Conservation (phyloP, 2,888 invertebrate species). For the Troides aeacus region DNA sequence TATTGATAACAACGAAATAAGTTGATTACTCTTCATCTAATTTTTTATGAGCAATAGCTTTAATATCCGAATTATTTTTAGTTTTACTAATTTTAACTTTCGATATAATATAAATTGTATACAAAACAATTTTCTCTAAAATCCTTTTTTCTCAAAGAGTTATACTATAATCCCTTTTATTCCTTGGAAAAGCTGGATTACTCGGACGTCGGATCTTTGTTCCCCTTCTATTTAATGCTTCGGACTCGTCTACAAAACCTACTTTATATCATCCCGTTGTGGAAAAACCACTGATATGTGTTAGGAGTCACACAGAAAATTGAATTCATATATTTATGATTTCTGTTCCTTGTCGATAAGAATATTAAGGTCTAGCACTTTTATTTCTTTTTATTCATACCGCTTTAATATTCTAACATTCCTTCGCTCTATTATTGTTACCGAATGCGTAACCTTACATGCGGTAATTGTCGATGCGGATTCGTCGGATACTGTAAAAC, state of each 20-base stretch:
- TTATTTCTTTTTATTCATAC: no score
- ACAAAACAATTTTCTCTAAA: background rate
- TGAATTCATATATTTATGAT: slow-evolving; percentile 46
- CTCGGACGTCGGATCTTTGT: slow-evolving; percentile 33
- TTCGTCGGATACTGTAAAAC: no score
- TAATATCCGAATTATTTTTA: no score
- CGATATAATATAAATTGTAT: background rate
- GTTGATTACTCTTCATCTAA: no score
- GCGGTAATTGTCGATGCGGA: no score
- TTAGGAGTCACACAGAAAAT: slow-evolving; percentile 40
- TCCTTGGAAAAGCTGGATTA: slow-evolving; percentile 37
- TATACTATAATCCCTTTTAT: slow-evolving; percentile 31
- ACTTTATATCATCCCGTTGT: slow-evolving; percentile 43
- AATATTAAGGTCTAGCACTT: background rate
- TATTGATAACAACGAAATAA: no score
- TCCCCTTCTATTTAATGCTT: slow-evolving; percentile 45
- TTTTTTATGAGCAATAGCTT: no score
- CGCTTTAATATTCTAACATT: no score
- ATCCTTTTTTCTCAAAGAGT: slow-evolving; percentile 22
- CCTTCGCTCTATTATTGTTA: no score
- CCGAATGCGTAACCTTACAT: no score
- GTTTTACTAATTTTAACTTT: background rate
- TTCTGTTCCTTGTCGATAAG: slow-evolving; percentile 33
- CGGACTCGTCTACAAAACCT: slow-evolving; percentile 38
- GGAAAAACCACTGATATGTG: slow-evolving; percentile 39